Conservation (phyloP, 2,113 vertebrate genomes). For the Dasyprocta punctata region DNA sequence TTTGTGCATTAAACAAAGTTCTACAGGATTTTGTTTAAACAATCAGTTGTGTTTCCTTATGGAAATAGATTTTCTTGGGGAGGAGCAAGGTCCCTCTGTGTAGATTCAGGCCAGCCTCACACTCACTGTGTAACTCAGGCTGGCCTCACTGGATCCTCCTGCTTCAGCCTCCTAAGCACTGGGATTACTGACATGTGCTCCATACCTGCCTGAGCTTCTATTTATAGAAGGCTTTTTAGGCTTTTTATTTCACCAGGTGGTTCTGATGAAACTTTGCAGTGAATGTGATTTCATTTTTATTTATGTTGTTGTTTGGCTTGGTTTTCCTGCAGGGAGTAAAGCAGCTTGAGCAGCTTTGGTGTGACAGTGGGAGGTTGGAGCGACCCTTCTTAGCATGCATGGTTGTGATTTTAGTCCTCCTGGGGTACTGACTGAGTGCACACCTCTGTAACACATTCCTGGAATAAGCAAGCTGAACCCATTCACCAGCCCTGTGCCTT, state of each 20-base stretch:
- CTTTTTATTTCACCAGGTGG: not conserved
- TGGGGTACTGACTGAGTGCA: rapidly evolving
- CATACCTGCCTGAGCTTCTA: not conserved
- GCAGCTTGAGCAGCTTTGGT: rapidly evolving
- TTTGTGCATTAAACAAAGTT: not conserved
- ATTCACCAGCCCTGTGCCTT: rapidly evolving
- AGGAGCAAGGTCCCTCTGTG: not conserved
- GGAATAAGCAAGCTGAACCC: rapidly evolving
- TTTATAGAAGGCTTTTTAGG: not conserved
- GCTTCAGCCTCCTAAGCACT: not conserved
- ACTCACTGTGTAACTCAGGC: not conserved
- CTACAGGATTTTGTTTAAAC: not conserved
- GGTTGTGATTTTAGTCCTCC: rapidly evolving
- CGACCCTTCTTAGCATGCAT: rapidly evolving
- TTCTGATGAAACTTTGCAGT: not conserved
- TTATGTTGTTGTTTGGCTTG: not conserved
- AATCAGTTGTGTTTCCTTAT: not conserved
- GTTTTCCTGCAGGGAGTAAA: not conserved
- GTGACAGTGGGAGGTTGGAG: rapidly evolving
- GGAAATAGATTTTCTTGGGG: not conserved
- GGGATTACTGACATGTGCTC: not conserved
- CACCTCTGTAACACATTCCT: rapidly evolving
- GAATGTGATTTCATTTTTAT: not conserved
- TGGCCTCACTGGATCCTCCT: not conserved
- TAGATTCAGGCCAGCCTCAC: not conserved